These are phyloP conservation scores for Dasyornis broadbenti DNA, from an alignment of 2,113 vertebrate genomes.

Conservation along the genomic window DNA sequence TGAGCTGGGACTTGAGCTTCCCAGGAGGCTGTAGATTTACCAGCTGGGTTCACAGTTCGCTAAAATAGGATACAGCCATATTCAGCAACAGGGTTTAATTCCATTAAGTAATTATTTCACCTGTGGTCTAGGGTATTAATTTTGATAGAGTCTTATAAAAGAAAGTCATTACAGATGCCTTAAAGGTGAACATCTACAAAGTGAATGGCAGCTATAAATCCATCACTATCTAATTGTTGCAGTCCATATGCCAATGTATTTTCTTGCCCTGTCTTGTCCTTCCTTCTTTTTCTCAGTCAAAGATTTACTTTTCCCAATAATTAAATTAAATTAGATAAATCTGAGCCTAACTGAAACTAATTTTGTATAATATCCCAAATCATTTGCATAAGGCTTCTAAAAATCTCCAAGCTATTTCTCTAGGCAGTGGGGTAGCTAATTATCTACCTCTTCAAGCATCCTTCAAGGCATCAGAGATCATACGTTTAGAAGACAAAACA, in stretches of 20 bases:
- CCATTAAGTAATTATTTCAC: conserved; percentile 10
- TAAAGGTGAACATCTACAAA: neutral
- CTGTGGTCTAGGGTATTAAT: conserved; percentile 9
- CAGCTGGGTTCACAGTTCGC: neutral
- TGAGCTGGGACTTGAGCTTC: neutral
- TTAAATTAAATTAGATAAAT: conserved; percentile 77
- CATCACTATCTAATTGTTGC: conserved; percentile 16
- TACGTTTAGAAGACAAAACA: conserved; percentile 56
- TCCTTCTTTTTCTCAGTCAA: conserved; percentile 44
- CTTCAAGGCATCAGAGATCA: conserved; percentile 67
- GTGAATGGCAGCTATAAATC: conserved; percentile 39
- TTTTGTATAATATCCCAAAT: conserved; percentile 73
- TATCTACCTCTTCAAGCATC: conserved; percentile 68
- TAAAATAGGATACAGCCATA: neutral
- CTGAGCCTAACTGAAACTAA: conserved; percentile 72
- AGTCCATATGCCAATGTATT: neutral
- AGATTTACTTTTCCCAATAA: conserved; percentile 69
- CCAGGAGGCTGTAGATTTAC: neutral
- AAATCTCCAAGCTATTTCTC: conserved; percentile 72
- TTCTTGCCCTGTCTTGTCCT: neutral
- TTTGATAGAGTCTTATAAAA: conserved; percentile 19
- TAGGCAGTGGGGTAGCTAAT: conserved; percentile 72
- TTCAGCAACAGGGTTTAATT: conserved; percentile 15
- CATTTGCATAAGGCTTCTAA: conserved; percentile 68
- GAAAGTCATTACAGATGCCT: conserved; percentile 7